A percentile compares a stretch with the other conserved stretches of the same genome.
Evolutionary conservation across 2,888 invertebrate species (phyloP).

Genomic region (Oxytorus armatus): DNA sequence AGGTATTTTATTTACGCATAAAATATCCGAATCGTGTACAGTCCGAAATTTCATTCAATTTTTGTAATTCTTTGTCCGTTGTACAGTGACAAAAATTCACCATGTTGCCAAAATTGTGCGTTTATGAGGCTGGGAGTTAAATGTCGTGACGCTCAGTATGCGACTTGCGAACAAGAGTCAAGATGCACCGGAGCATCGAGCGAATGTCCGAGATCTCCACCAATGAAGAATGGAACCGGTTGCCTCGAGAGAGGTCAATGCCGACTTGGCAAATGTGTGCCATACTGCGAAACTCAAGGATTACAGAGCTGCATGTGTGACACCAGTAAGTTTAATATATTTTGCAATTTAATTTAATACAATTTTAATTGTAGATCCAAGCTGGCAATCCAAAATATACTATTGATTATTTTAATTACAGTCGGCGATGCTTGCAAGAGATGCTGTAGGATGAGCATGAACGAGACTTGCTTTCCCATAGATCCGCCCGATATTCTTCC

Average conservation of each 20-base stretch:
- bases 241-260: conserved; percentile 97
- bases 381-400: neutral
- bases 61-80: neutral
- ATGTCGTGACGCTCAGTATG: conserved; percentile 95
- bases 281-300: conserved; percentile 97
- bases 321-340: conserved; percentile 87
- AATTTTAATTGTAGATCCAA: neutral
- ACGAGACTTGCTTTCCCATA: conserved; percentile 96
- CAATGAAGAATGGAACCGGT: conserved; percentile 93
- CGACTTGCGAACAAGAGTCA: conserved; percentile 97
- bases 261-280: conserved; percentile 95
- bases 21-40: neutral
- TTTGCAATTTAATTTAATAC: no score
- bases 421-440: conserved; percentile 97
- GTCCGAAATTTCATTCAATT: neutral
- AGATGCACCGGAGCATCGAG: conserved; percentile 93
- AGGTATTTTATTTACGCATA: conserved; percentile 87
- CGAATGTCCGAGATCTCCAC: conserved; percentile 94
- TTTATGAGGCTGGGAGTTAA: conserved; percentile 93
- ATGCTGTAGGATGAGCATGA: conserved; percentile 96
- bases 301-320: conserved; percentile 98
- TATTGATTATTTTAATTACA: conserved; percentile 82
- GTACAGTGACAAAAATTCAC: conserved; percentile 96
- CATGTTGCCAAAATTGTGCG: conserved; percentile 96
- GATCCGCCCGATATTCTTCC: conserved; percentile 95